Conservation (phyloP, 2,888 invertebrate genomes). For the Chydorus sphaericus region DNA sequence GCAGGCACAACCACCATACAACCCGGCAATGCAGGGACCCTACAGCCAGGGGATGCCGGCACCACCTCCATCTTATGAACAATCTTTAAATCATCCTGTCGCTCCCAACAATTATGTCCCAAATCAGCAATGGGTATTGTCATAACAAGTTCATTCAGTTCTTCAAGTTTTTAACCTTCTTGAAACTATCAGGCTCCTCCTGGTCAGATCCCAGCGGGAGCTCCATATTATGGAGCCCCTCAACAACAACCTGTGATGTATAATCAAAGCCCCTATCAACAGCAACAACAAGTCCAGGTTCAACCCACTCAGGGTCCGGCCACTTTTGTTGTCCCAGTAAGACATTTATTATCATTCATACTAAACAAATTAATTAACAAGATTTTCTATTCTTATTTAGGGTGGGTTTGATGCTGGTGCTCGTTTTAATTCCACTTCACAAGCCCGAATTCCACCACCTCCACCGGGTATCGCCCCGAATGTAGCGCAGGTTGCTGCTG, state of each 20-base stretch:
- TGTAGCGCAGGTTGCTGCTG: slow-evolving; percentile 7
- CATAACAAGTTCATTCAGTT: neutral
- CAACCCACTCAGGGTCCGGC: neutral
- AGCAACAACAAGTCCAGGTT: neutral
- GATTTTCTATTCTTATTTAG: slow-evolving; percentile 8
- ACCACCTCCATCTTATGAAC: slow-evolving; percentile 8
- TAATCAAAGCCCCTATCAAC: neutral
- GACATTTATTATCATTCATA: neutral
- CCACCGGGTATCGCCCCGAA: slow-evolving; percentile 12
- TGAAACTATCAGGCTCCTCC: neutral
- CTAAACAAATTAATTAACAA: neutral
- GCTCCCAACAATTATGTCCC: neutral
- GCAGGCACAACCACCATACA: neutral
- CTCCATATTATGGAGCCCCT: neutral
- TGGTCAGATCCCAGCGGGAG: neutral
- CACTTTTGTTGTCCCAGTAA: slow-evolving; percentile 7
- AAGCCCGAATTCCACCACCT: slow-evolving; percentile 8
- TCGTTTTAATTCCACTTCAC: slow-evolving; percentile 10
- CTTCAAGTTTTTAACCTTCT: neutral
- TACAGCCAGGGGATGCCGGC: neutral
- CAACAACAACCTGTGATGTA: neutral
- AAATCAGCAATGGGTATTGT: neutral
- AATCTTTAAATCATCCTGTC: slow-evolving; percentile 6
- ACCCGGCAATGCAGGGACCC: neutral
- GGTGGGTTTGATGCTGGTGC: slow-evolving; percentile 12